Conservation (phyloP, 2,113 vertebrate genomes). For the Otocyon megalotis region DNA sequence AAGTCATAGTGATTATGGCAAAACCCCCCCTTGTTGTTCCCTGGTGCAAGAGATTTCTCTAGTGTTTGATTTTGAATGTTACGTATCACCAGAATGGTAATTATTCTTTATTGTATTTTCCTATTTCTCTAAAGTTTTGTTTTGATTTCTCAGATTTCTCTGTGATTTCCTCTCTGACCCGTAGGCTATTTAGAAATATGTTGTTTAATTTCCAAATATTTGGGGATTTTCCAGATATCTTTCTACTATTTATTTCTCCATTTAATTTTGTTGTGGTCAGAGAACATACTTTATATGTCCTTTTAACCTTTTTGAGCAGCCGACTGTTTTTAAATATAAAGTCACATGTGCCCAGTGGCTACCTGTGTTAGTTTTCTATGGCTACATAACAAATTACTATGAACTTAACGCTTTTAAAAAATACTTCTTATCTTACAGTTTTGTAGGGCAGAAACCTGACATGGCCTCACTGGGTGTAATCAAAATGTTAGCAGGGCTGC, state of each 20-base stretch:
- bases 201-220: conserved; percentile 12
- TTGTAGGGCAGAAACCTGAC: not conserved
- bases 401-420: not conserved
- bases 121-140: not conserved
- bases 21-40: not conserved
- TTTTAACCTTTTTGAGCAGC: not conserved
- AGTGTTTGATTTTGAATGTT: not conserved
- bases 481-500: not conserved
- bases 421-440: not conserved
- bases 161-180: not conserved
- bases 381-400: not conserved
- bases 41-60: not conserved
- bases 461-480: not conserved
- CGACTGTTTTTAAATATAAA: not conserved
- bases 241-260: not conserved
- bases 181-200: conserved; percentile 21
- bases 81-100: not conserved
- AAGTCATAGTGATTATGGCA: not conserved
- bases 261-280: conserved; percentile 5
- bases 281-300: not conserved
- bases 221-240: conserved; percentile 34
- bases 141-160: conserved; percentile 36
- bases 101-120: not conserved
- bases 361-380: not conserved
- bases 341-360: not conserved